Base-by-base conservation (phyloP, 2,888 invertebrate species). In the Parnassius glacialis region DNA sequence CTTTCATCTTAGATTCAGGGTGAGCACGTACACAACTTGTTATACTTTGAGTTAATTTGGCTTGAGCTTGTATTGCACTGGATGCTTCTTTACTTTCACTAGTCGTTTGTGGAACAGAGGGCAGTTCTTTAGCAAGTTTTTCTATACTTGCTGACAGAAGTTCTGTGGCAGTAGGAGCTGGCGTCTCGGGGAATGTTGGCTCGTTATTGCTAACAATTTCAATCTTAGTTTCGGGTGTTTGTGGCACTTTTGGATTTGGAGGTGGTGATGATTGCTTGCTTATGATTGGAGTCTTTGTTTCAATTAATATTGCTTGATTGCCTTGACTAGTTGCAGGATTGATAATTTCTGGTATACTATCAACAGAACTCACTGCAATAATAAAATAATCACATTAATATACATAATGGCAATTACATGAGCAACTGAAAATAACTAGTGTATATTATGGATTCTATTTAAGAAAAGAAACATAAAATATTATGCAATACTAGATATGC, bases 1-100 rank as follows among this genome's bases (percentile, higher is more conserved):
- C 90, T 84, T 88, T 90, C 89, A 90, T 90, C 72, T 84, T 89
- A 73, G 75, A 69, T 63, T 88, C 87, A 81, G 76, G 78, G 74
- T 76, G 87, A 79, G 80, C 73, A 65, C 85, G 79, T 70, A 83
- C 75, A 68, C 84, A 81, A 75, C 85, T 85, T 68, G 83, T 84
- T 79, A 90, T 79, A 70, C 90, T 87, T 69, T 89, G 88, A 66
- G 89, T 86, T 68, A 90, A 77, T 79, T 90, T 91, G 47, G 80
- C 87, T 78, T 91, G 91, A 25, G 90, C 90, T 78, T 88, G 85
- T 72, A 80, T 88, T 59, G 85, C 85, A 78, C 83, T 84, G 44
- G 82, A 82, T 20, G 75, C 72, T 74, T 83, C 83, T 70, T 75
- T 85, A 57, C 70, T 70, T 69, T 85, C 82, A 59, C 71, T 55